Percentiles rank a stretch among this genome's conserved stretches.
Conservation (phyloP, 1,140 invertebrate species). For the Calosoma granatense region DNA sequence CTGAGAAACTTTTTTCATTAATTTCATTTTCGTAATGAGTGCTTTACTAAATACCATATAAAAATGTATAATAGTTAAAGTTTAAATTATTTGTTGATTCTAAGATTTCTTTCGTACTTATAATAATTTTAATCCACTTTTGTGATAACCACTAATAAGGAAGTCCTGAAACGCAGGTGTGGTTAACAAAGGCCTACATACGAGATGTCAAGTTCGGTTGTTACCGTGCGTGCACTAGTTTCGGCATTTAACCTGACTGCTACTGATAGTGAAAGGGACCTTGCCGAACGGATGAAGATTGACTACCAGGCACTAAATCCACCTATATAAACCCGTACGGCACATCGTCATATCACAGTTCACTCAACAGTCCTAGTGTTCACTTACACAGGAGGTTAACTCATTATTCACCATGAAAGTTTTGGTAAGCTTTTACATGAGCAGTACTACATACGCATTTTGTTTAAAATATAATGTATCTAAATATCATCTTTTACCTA, state of each 20-base stretch:
- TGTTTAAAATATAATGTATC: neutral
- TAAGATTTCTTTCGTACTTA: too few relatives aligned
- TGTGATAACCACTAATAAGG: too few relatives aligned
- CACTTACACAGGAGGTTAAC: neutral
- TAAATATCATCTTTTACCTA: conserved; percentile 8
- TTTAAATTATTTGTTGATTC: too few relatives aligned
- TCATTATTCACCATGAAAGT: neutral
- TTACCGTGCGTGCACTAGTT: neutral
- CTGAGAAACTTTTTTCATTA: too few relatives aligned
- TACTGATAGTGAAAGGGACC: neutral
- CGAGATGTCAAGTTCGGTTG: neutral
- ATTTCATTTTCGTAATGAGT: too few relatives aligned
- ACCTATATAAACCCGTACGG: neutral
- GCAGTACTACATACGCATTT: neutral
- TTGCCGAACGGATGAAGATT: neutral
- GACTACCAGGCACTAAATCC: neutral
- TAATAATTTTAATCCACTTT: too few relatives aligned
- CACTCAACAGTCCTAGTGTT: neutral
- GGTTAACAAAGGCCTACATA: conserved; percentile 15
- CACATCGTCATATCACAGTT: neutral
- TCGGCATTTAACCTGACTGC: neutral
- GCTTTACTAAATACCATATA: too few relatives aligned
- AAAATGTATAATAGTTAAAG: too few relatives aligned
- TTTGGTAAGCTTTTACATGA: neutral
- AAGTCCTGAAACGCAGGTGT: neutral